Evolutionary conservation across 2,797 vertebrate genomes (phyloP).

Genomic region (Pogonophryne albipinna): DNA sequence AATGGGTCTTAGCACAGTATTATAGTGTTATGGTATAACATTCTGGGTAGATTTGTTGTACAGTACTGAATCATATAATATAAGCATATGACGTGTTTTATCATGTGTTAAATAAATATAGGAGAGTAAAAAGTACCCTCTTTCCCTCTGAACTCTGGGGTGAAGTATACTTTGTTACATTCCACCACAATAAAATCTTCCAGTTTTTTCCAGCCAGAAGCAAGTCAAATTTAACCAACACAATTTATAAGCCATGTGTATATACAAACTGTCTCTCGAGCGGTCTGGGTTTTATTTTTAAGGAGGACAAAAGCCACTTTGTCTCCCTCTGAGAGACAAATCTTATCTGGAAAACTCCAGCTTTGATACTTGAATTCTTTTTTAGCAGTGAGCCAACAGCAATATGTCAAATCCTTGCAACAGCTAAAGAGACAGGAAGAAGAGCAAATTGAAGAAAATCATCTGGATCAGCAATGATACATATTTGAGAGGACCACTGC

Average conservation of each 20-base stretch:
- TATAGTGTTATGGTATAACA: too few relatives aligned
- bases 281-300: conserved; percentile 5
- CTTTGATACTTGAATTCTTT: conserved; percentile 28
- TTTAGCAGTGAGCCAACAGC: conserved; percentile 42
- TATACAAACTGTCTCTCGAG: conserved; percentile 22
- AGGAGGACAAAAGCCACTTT: conserved; percentile 39
- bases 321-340: conserved; percentile 25
- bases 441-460: conserved; percentile 1
- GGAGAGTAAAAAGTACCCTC: too few relatives aligned
- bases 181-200: not conserved
- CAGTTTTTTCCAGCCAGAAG: not conserved
- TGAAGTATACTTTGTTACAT: not conserved
- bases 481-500: conserved; percentile 10
- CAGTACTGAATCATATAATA: too few relatives aligned
- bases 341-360: conserved; percentile 25
- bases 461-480: conserved; percentile 21
- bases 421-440: conserved; percentile 15
- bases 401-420: conserved; percentile 44
- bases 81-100: too few relatives aligned
- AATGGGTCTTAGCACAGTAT: too few relatives aligned
- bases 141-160: too few relatives aligned
- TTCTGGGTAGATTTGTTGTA: too few relatives aligned
- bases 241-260: conserved; percentile 19
- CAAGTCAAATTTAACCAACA: conserved; percentile 16
- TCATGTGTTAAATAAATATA: too few relatives aligned